Evolutionary conservation across 2,113 vertebrate genomes (phyloP), one percentile per base, ranked within the genome.

Genomic region (Cinclus cinclus): DNA sequence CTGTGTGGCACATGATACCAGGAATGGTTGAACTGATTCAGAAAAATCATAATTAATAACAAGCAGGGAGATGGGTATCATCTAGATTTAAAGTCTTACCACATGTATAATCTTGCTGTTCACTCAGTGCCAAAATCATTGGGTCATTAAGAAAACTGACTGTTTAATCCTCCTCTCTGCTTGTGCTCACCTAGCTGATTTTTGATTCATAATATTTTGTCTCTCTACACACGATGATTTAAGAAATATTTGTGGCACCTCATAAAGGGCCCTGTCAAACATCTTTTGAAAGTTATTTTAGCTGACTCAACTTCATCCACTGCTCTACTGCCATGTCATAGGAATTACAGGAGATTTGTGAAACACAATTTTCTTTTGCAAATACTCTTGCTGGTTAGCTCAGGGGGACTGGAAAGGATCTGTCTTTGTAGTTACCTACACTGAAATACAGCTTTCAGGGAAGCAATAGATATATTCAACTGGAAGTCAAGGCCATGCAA

Each of bases 201-300:
- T 88, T 96, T 93, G 56, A 89, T 83, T 75, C 69, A 90, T 75
- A 92, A 86, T 90, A 93, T 90, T 94, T 95, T 87, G 52, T 84
- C 90, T 89, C 64, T 86, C 76, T 78, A 75, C n/a, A 83, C 47
- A 80, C 5, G 91, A 88, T 70, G 56, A 83, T 70, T 96, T 96
- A 93, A 86, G 71, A 95, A 92, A 90, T 93, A 83, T 84, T 91
- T 88, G 75, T 68, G 91, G 85, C 9, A 13, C 62, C 44, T 93
- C 83, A 77, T 84, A 83, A 89, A 90, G 79, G 79, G 77, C 68
- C 47, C 60, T 83, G 82, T 83, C 93, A 95, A 94, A 81, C 31
- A 91, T 19, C 37, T 93, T 93, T 60, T 31, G 68, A 80, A 96
- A 94, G 82, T 94, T 92, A 86, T 92, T 94, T 94, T 80, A 87